phyloP scores from a whole-genome alignment of 2,888 invertebrate species.

The Esperia sulphurella region DNA sequence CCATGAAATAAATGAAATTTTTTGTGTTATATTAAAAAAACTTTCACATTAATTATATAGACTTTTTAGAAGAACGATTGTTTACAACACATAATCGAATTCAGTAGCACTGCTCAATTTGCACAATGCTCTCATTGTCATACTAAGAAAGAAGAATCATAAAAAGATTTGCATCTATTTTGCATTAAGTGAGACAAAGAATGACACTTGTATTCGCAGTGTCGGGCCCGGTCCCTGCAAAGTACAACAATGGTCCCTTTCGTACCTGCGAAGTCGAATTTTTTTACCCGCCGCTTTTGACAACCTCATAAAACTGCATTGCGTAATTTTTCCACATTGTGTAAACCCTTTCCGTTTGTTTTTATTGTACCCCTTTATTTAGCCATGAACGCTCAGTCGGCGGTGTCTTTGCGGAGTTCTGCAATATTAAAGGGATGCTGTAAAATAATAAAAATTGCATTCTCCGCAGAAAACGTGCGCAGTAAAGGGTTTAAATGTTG shows the following conservation, averaged over 20 bases:
- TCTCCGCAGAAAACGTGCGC: slow-evolving; percentile 65
- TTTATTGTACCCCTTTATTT: slow-evolving; percentile 68
- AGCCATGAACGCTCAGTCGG: slow-evolving; percentile 34
- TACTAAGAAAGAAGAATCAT: slow-evolving; percentile 37
- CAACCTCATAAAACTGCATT: slow-evolving; percentile 61
- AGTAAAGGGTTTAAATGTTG: slow-evolving; percentile 68
- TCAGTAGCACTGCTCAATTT: slow-evolving; percentile 47
- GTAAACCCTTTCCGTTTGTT: slow-evolving; percentile 77
- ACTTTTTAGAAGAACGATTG: slow-evolving; percentile 12
- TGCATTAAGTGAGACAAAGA: slow-evolving; percentile 59
- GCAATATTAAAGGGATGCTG: slow-evolving; percentile 57
- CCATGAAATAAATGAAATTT: too few species aligned
- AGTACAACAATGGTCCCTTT: slow-evolving; percentile 44
- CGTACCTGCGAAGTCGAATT: slow-evolving; percentile 70
- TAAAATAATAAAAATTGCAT: slow-evolving; percentile 76
- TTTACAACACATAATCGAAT: slow-evolving; percentile 54
- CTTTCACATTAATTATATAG: too few species aligned
- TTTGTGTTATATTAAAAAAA: too few species aligned
- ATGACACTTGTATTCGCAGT: slow-evolving; percentile 53
- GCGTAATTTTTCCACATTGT: slow-evolving; percentile 77
- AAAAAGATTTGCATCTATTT: slow-evolving; percentile 63
- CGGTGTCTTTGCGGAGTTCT: slow-evolving; percentile 71
- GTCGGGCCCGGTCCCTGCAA: slow-evolving; percentile 27
- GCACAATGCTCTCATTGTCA: slow-evolving; percentile 44
- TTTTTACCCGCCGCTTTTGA: slow-evolving; percentile 39